phyloP scores from a whole-genome alignment of 2,113 vertebrate species.

The Neolamprologus ventralis region DNA sequence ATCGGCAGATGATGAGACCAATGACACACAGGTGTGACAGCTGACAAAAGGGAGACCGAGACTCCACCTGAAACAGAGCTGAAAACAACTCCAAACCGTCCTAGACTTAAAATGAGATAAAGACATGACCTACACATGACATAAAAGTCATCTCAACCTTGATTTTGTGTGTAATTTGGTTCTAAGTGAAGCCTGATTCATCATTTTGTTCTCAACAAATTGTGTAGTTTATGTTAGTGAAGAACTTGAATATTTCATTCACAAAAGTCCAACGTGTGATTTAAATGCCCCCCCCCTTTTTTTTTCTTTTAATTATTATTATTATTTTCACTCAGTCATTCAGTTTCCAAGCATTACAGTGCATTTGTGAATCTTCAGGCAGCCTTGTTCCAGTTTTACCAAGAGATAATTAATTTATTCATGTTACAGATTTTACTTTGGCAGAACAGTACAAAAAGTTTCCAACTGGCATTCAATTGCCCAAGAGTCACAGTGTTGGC shows the following conservation, averaged over 20 bases:
- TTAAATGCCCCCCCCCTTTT: neutral
- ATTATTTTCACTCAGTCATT: neutral
- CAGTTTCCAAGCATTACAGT: neutral
- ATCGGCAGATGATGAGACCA: neutral
- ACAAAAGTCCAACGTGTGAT: neutral
- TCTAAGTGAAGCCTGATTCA: neutral
- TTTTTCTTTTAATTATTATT: rapidly evolving
- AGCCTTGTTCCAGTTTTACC: neutral
- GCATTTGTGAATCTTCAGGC: neutral
- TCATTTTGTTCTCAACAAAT: neutral
- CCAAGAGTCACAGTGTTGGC: neutral
- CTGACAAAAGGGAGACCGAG: neutral
- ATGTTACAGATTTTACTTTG: neutral
- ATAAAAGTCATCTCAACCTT: neutral
- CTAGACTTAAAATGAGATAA: neutral
- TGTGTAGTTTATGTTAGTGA: neutral
- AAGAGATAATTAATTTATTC: neutral
- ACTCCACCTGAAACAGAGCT: neutral
- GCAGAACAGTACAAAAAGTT: neutral
- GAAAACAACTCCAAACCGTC: neutral
- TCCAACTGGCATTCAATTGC: neutral
- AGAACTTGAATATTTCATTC: neutral
- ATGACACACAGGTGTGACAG: neutral
- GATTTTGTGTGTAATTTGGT: neutral
- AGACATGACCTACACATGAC: neutral